These are phyloP conservation scores for Tokudaia muenninki DNA, from an alignment of 2,797 vertebrate genomes.

Conservation along the genomic window DNA sequence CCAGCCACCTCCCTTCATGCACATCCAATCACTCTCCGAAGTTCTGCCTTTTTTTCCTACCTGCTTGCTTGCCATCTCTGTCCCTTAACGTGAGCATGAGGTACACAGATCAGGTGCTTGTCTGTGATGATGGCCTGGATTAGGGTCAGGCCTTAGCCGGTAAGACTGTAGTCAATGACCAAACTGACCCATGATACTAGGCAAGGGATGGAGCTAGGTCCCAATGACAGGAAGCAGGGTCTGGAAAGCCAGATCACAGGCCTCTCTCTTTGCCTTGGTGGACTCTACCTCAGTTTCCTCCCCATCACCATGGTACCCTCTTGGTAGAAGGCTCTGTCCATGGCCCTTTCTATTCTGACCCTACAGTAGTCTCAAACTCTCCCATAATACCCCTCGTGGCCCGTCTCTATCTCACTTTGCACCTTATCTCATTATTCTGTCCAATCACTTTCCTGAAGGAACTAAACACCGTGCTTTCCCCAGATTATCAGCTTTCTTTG, in stretches of 20 bases:
- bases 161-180: background rate
- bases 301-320: background rate
- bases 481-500: background rate
- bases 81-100: background rate
- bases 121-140: background rate
- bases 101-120: background rate
- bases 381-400: background rate
- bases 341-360: background rate
- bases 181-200: background rate
- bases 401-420: background rate
- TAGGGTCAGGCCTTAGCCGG: background rate
- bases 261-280: background rate
- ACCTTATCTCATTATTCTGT: background rate
- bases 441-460: background rate
- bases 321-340: background rate
- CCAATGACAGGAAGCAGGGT: background rate
- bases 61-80: background rate
- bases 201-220: background rate
- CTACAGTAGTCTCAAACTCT: background rate
- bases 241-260: background rate
- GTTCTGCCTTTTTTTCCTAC: background rate
- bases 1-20: background rate
- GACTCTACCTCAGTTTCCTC: background rate
- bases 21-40: background rate
- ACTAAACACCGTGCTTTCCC: rapidly evolving